Conservation (phyloP, 2,113 vertebrate species). For the Mastomys coucha region DNA sequence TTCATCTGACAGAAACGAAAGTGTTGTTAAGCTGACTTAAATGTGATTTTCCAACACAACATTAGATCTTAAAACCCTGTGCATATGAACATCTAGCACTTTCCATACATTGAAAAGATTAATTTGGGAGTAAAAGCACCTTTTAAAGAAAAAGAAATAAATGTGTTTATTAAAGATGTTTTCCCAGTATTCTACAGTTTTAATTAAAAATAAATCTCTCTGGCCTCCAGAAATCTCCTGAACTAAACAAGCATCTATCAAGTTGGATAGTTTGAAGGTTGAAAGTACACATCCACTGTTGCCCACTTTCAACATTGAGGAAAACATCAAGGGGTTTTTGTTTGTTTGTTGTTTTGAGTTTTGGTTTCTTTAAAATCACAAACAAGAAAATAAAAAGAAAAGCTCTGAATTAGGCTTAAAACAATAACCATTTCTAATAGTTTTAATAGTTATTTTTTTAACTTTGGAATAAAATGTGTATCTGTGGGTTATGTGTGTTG, state of each 20-base stretch:
- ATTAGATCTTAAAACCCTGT: not conserved
- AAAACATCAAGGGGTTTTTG: not conserved
- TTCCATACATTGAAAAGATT: not conserved
- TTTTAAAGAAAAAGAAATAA: not conserved
- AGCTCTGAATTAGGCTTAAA: not conserved
- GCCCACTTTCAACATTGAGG: not conserved
- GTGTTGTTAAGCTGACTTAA: not conserved
- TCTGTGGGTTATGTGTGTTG: not conserved
- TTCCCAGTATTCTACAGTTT: not conserved
- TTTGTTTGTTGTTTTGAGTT: not conserved
- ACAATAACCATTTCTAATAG: not conserved
- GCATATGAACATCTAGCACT: rapidly evolving
- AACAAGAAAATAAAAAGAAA: not conserved
- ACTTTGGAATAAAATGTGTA: not conserved
- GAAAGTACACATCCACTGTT: not conserved
- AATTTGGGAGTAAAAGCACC: not conserved
- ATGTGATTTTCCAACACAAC: not conserved
- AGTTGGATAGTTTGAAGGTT: not conserved
- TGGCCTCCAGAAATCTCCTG: not conserved
- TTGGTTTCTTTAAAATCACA: not conserved
- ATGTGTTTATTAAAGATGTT: not conserved
- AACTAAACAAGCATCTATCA: not conserved
- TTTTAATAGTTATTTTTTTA: not conserved
- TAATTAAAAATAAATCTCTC: not conserved
- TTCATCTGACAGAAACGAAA: not conserved